phyloP scores from a whole-genome alignment of 2,888 invertebrate genomes.

The Zeuzera pyrina region DNA sequence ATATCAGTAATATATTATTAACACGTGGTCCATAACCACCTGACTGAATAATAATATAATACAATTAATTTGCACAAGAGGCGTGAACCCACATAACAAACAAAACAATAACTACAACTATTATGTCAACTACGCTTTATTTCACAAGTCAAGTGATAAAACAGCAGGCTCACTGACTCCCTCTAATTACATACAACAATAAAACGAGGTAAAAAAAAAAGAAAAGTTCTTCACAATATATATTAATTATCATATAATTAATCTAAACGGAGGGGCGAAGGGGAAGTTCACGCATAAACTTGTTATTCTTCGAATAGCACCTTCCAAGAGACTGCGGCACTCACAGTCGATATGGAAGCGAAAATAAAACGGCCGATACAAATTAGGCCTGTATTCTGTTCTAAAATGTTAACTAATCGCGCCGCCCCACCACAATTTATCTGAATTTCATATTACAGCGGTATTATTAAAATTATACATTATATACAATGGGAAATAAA shows the following conservation, averaged over 20 bases:
- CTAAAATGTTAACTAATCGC: no score
- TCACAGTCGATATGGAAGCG: no score
- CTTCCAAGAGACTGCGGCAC: slow-evolving; percentile 1
- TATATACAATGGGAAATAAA: slow-evolving; percentile 71
- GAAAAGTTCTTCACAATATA: slow-evolving; percentile 43
- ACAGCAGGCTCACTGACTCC: slow-evolving; percentile 36
- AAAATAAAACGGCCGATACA: no score
- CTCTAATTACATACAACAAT: slow-evolving; percentile 43
- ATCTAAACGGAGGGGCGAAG: slow-evolving; percentile 39
- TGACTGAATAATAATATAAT: slow-evolving; percentile 68
- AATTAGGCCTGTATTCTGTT: no score
- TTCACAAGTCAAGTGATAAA: slow-evolving; percentile 38
- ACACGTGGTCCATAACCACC: slow-evolving; percentile 69
- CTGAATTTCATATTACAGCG: no score
- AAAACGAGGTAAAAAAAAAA: slow-evolving; percentile 57
- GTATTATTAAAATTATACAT: slow-evolving; percentile 65
- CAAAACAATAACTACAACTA: slow-evolving; percentile 57
- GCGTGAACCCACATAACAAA: slow-evolving; percentile 65
- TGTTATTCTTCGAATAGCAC: slow-evolving; percentile 3
- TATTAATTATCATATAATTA: slow-evolving; percentile 43
- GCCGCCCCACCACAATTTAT: no score
- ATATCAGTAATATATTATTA: slow-evolving; percentile 74
- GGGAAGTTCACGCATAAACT: no score
- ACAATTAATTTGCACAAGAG: slow-evolving; percentile 69
- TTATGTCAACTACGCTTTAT: slow-evolving; percentile 27